Conservation (phyloP, 2,113 vertebrate genomes). For the Clarias macrocephalus region DNA sequence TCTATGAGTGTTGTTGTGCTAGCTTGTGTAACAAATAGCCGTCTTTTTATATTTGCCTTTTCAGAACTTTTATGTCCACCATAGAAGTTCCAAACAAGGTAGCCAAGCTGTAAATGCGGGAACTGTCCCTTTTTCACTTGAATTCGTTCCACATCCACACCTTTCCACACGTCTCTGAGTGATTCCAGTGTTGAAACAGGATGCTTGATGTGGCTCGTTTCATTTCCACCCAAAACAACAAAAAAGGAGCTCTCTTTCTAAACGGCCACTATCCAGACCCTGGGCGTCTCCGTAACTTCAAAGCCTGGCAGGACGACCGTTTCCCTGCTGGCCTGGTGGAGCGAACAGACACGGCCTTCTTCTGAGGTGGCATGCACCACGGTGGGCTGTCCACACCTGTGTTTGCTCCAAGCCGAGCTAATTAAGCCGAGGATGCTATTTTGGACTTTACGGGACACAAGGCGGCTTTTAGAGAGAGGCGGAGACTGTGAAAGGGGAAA, state of each 20-base stretch:
- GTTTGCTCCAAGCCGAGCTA: constrained; percentile 88
- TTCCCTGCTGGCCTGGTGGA: constrained; percentile 64
- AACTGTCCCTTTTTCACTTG: background rate
- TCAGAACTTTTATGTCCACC: background rate
- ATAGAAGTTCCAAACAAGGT: background rate
- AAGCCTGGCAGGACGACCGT: constrained; percentile 66
- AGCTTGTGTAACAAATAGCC: background rate
- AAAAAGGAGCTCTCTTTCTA: constrained; percentile 63
- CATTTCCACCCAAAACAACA: constrained; percentile 68
- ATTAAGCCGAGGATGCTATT: constrained; percentile 88
- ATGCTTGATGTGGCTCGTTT: constrained; percentile 88
- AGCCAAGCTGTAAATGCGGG: background rate
- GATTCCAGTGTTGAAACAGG: constrained; percentile 73
- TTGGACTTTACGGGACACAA: constrained; percentile 80
- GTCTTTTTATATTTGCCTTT: background rate
- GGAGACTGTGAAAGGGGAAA: background rate
- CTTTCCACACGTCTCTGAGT: constrained; percentile 60
- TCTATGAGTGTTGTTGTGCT: background rate
- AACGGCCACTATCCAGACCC: constrained; percentile 55
- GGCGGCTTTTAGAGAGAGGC: constrained; percentile 68
- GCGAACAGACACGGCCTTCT: constrained; percentile 80
- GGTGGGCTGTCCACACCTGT: constrained; percentile 86
- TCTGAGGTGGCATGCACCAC: constrained; percentile 59
- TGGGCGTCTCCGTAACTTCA: constrained; percentile 74
- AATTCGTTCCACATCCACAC: constrained; percentile 14